These are phyloP conservation scores for Phalacrocorax aristotelis DNA, from an alignment of 2,113 vertebrate genomes.

Conservation along the genomic window DNA sequence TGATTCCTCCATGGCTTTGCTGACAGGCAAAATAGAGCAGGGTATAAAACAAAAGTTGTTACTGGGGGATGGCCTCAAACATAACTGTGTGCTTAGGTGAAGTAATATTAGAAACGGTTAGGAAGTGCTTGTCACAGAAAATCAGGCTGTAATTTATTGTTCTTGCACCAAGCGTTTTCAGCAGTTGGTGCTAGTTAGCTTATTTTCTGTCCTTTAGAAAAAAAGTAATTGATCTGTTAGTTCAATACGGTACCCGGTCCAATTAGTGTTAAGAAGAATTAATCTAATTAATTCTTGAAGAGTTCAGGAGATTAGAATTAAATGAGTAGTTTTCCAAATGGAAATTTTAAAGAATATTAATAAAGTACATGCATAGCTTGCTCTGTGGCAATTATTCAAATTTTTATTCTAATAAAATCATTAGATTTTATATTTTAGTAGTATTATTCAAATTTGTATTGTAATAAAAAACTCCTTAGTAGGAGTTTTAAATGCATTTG, in stretches of 20 bases:
- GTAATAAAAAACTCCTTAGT: not conserved
- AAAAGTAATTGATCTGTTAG: not conserved
- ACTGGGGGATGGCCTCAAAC: not conserved
- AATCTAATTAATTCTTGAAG: not conserved
- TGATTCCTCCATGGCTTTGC: not conserved
- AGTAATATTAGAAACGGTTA: not conserved
- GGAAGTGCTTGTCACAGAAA: not conserved
- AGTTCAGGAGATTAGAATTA: not conserved
- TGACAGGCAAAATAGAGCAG: not conserved
- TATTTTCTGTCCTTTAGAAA: not conserved
- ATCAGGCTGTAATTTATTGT: not conserved
- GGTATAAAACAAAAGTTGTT: not conserved
- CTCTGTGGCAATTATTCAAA: not conserved
- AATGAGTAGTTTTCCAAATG: not conserved
- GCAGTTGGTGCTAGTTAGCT: not conserved
- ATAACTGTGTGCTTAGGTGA: not conserved
- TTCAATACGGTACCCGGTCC: not conserved
- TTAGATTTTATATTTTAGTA: not conserved
- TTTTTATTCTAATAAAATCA: not conserved
- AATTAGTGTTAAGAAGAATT: not conserved
- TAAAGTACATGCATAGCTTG: not conserved
- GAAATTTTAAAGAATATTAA: not conserved
- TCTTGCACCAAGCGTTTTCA: not conserved
- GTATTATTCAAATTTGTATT: not conserved
- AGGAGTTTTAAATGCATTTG: not conserved